Evolutionary conservation across 1,140 invertebrate species (phyloP).

Genomic region (Nymphalis io): DNA sequence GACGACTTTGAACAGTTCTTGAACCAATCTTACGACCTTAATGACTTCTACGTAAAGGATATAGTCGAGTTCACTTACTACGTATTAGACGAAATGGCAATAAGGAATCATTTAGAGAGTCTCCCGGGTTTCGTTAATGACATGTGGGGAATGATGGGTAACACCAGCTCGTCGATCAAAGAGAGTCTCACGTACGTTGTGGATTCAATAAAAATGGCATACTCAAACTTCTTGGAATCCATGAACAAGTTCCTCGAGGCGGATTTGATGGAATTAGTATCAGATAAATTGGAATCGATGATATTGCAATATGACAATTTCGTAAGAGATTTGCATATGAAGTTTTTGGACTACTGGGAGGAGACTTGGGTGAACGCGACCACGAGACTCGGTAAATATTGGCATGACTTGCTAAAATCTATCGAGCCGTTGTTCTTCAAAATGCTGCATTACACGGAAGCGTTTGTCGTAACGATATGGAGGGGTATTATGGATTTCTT

Average conservation of each 20-base stretch:
- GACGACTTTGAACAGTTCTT: constrained; percentile 85
- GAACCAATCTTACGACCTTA: constrained; percentile 88
- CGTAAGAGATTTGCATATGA: constrained; percentile 88
- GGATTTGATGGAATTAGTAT: constrained; percentile 86
- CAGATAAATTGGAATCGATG: constrained; percentile 84
- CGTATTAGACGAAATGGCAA: constrained; percentile 88
- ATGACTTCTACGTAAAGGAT: constrained; percentile 92
- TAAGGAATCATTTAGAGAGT: constrained; percentile 88
- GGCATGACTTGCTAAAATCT: constrained; percentile 85
- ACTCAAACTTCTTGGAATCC: constrained; percentile 85
- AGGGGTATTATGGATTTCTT: constrained; percentile 89
- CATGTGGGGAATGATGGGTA: constrained; percentile 91
- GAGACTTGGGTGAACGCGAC: constrained; percentile 85
- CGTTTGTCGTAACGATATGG: constrained; percentile 86
- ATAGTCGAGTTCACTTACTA: constrained; percentile 85
- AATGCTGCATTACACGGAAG: constrained; percentile 87
- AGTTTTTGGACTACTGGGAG: constrained; percentile 88
- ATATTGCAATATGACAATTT: constrained; percentile 89
- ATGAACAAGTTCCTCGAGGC: constrained; percentile 86
- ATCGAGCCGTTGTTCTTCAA: constrained; percentile 89
- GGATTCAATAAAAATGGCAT: constrained; percentile 86
- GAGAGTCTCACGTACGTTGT: constrained; percentile 88
- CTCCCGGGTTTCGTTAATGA: constrained; percentile 89
- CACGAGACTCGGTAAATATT: constrained; percentile 83
- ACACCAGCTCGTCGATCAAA: constrained; percentile 88